Conservation (phyloP, 2,797 vertebrate species). For the Clarias laeviceps region DNA sequence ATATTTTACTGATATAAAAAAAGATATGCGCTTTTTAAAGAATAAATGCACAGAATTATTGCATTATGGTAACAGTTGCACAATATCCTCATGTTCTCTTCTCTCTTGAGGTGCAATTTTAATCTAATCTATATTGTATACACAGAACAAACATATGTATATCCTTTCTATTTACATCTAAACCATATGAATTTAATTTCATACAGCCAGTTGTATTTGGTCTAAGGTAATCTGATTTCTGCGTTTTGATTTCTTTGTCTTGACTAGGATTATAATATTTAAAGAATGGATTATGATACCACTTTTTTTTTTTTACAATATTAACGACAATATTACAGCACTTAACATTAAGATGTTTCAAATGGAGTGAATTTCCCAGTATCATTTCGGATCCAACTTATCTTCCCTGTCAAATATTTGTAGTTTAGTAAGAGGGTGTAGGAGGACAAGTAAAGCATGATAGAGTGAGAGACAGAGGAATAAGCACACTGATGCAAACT, state of each 20-base stretch:
- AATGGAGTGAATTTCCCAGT: constrained; percentile 3
- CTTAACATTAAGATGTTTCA: neutral
- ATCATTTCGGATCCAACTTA: constrained; percentile 35
- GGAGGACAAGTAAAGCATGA: constrained; percentile 1
- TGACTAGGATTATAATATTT: neutral
- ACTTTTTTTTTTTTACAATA: neutral
- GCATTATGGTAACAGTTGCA: constrained; percentile 23
- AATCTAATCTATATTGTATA: neutral
- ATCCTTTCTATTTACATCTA: constrained; percentile 7
- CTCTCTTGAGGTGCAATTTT: neutral
- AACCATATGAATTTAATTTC: constrained; percentile 10
- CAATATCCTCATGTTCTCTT: neutral
- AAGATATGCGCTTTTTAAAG: constrained; percentile 14
- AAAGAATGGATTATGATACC: neutral
- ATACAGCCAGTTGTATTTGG: neutral
- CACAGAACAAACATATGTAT: neutral
- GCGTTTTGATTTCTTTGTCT: neutral
- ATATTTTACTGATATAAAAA: constrained; percentile 28
- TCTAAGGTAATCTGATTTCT: neutral
- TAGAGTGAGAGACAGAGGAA: neutral
- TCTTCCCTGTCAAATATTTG: constrained; percentile 56
- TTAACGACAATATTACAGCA: neutral
- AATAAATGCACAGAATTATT: constrained; percentile 24
- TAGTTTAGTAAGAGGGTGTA: constrained; percentile 13
- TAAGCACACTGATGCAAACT: constrained; percentile 56